These are phyloP conservation scores for Drosophila orosa DNA, from an alignment of 1,140 invertebrate genomes.

Conservation along the genomic window DNA sequence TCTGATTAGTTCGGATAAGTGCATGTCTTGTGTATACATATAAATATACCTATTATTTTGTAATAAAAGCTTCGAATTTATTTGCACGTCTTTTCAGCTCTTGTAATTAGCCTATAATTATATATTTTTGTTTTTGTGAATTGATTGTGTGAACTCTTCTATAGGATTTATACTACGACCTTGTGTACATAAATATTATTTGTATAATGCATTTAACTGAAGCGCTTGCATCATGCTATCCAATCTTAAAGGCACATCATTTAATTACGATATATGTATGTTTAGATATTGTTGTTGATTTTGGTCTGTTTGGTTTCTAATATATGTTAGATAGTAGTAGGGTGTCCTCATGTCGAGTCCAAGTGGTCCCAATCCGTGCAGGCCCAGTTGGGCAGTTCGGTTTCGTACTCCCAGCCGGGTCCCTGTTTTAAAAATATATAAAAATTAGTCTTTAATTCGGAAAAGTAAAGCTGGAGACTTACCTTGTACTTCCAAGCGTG, in stretches of 20 bases:
- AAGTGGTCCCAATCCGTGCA: constrained; percentile 89
- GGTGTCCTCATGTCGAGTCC: constrained; percentile 47
- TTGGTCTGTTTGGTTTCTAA: constrained; percentile 50
- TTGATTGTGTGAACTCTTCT: constrained; percentile 42
- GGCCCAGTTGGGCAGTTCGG: constrained; percentile 94
- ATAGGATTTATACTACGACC: constrained; percentile 32
- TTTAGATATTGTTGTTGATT: constrained; percentile 35
- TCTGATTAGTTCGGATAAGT: constrained; percentile 38
- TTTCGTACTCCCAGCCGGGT: constrained; percentile 95
- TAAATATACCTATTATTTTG: constrained; percentile 53
- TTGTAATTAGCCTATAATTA: constrained; percentile 40
- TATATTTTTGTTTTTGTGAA: constrained; percentile 7
- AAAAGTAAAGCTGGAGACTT: background rate
- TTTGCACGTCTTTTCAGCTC: constrained; percentile 65
- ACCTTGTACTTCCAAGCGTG: constrained; percentile 97
- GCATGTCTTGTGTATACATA: constrained; percentile 51
- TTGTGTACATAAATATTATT: constrained; percentile 39
- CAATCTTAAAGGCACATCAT: constrained; percentile 60
- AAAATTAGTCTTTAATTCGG: background rate
- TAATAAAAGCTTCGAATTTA: constrained; percentile 57
- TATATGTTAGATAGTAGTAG: constrained; percentile 6
- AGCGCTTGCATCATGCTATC: constrained; percentile 40
- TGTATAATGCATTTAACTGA: constrained; percentile 30
- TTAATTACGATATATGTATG: constrained; percentile 50
- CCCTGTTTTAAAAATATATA: constrained; percentile 86